These are phyloP conservation scores for Thamnophis sirtalis DNA, from an alignment of 2,113 vertebrate genomes.

Conservation along the genomic window DNA sequence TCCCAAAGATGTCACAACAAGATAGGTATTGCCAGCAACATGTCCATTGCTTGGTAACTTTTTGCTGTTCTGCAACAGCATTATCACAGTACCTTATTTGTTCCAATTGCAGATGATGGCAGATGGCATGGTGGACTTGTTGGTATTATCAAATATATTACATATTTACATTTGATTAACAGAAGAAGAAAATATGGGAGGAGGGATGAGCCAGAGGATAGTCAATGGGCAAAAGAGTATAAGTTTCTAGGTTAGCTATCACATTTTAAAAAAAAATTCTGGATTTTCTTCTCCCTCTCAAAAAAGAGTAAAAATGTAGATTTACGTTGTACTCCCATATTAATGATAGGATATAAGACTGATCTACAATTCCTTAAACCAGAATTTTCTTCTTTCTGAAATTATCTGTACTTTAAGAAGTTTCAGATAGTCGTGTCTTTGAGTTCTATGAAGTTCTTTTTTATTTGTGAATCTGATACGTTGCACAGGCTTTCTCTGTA, in stretches of 20 bases:
- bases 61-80: neutral
- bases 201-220: neutral
- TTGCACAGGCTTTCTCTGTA: neutral
- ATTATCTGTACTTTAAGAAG: neutral
- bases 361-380: neutral
- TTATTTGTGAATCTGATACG: neutral
- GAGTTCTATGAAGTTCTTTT: neutral
- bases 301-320: neutral
- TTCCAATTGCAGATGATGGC: neutral
- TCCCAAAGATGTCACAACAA: neutral
- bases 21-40: neutral
- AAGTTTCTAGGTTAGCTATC: neutral
- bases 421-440: neutral
- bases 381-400: neutral
- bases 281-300: neutral
- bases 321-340: neutral
- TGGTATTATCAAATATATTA: neutral
- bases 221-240: neutral
- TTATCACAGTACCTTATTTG: neutral
- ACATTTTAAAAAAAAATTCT: neutral
- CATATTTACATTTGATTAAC: neutral
- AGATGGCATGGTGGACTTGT: neutral
- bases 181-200: neutral
- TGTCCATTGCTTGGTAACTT: neutral
- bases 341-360: neutral